Evolutionary conservation across 2,888 invertebrate species (phyloP), one percentile per base, ranked within the genome.

Genomic region (Caradrina clavipalpis): DNA sequence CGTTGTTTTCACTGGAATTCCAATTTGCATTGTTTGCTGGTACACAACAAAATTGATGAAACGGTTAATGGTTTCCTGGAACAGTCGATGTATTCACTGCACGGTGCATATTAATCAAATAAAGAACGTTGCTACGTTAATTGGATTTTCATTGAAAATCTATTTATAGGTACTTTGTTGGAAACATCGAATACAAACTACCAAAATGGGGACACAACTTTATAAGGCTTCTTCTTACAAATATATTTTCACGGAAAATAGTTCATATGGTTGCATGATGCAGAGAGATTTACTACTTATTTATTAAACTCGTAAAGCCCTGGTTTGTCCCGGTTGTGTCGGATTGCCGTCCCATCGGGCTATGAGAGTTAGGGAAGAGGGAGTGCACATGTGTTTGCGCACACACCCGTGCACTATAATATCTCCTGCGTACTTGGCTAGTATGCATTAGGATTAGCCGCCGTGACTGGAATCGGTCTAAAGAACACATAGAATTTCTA

Each of bases 111-210:
- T 15, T n/a, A 54, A 51, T 45, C 8, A 59, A 68, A 68, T 47
- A 50, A 69, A 70, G 22, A 10, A 50, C 31, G 17, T 19, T 22
- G 8, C 17, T 17, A 42, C 26, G n/a, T 10, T 78, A 59, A 66
- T 78, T 66, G 58, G 78, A 73, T 78, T 65, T 76, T 59, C 73
- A 22, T 10, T 35, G 65, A 35, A 66, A 71, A 73, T 42, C 47
- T 51, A 51, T 31, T 60, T 45, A 55, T 8, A 31, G 17, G 10
- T 51, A 47, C 47, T 73, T 53, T 21, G 11, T 31, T 26, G 8
- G 26, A 67, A 57, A 45, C 11, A 4, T 26, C 19, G 26, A 26
- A 7, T 5, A 11, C 22, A 1, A 45, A 59, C 17, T 22, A 55
- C 0, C 3, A 42, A 63, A 73, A 47, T 1, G 31, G 39, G 11